Percentiles rank a stretch among this genome's conserved stretches.
Evolutionary conservation across 30 jellyfish, hydroid and myxozoan species (phyloP).

Genomic region (Aurelia aurita complex sp. Pacific): DNA sequence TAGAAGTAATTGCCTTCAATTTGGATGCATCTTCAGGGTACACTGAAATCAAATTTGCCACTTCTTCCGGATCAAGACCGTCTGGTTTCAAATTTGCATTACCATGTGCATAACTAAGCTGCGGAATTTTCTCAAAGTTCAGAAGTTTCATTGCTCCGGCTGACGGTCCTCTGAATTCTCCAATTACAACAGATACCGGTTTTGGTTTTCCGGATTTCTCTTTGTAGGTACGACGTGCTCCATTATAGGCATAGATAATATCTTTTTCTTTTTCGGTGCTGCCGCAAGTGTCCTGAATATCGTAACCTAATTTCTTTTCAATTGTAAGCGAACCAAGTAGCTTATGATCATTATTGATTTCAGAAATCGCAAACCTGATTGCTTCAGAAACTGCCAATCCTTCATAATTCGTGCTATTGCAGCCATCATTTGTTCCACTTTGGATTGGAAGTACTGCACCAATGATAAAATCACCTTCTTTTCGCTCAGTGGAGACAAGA

Average conservation of each 20-base stretch:
- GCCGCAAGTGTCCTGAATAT: constrained; percentile 83
- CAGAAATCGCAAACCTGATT: constrained; percentile 61
- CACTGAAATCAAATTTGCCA: constrained; percentile 46
- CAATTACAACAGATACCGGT: constrained; percentile 82
- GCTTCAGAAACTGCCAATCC: constrained; percentile 81
- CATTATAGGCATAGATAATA: constrained; percentile 67
- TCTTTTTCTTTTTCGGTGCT: constrained; percentile 60
- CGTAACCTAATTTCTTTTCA: constrained; percentile 73
- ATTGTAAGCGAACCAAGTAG: constrained; percentile 47
- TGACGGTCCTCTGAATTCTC: constrained; percentile 52
- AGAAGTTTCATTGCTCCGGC: constrained; percentile 54
- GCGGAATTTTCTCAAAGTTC: constrained; percentile 75
- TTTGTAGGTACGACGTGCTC: constrained; percentile 53
- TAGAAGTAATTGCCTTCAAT: constrained; percentile 58
- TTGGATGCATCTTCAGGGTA: constrained; percentile 82
- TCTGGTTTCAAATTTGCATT: constrained; percentile 56
- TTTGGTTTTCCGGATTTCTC: constrained; percentile 12
- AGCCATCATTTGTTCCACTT: constrained; percentile 12
- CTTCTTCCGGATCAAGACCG: constrained; percentile 41
- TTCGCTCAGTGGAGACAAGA: not conserved
- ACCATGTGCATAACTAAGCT: constrained; percentile 73
- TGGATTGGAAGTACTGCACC: constrained; percentile 78
- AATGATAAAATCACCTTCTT: constrained; percentile 61
- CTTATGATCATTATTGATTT: constrained; percentile 61
- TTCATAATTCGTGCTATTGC: constrained; percentile 47